A percentile compares a stretch with the other conserved stretches of the same genome.
Conservation (phyloP, 2,888 invertebrate species). For the Drosophila mimetica region DNA sequence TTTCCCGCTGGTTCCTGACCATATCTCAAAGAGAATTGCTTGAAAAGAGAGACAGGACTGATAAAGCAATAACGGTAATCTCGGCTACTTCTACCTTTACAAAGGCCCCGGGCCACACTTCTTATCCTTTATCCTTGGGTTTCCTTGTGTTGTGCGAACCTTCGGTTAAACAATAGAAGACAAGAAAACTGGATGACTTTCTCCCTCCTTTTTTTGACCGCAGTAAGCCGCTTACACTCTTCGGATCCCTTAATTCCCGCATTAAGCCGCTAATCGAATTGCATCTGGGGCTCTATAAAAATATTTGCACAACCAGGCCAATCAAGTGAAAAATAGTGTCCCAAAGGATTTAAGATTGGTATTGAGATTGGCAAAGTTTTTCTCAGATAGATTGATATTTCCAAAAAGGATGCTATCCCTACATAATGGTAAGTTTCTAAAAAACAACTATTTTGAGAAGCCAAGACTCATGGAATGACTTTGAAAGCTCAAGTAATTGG, state of each 20-base stretch:
- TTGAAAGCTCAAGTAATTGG: conserved; percentile 3
- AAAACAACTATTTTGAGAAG: neutral
- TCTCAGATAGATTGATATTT: neutral
- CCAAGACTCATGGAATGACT: neutral
- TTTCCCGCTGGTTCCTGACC: conserved; percentile 18
- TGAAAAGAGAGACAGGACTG: conserved; percentile 4
- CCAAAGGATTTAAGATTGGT: neutral
- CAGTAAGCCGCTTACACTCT: conserved; percentile 33
- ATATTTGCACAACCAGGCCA: conserved; percentile 32
- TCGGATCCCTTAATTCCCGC: conserved; percentile 25
- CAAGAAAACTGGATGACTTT: conserved; percentile 23
- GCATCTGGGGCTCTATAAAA: conserved; percentile 17
- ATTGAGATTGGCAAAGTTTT: neutral
- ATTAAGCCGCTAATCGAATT: conserved; percentile 33
- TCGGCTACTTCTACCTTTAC: conserved; percentile 13
- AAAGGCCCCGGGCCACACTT: conserved; percentile 23
- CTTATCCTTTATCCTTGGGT: conserved; percentile 26
- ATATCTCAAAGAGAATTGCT: conserved; percentile 4
- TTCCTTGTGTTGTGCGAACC: conserved; percentile 4
- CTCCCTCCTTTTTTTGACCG: conserved; percentile 13
- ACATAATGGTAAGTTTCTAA: too few species aligned
- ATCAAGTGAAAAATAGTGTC: conserved; percentile 26
- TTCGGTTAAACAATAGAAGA: conserved; percentile 4
- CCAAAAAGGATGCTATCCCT: neutral
- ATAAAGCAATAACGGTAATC: conserved; percentile 44